Evolutionary conservation across 1,140 invertebrate genomes (phyloP), one percentile per base, ranked within the genome.

Genomic region (Drosophila micromelanica): DNA sequence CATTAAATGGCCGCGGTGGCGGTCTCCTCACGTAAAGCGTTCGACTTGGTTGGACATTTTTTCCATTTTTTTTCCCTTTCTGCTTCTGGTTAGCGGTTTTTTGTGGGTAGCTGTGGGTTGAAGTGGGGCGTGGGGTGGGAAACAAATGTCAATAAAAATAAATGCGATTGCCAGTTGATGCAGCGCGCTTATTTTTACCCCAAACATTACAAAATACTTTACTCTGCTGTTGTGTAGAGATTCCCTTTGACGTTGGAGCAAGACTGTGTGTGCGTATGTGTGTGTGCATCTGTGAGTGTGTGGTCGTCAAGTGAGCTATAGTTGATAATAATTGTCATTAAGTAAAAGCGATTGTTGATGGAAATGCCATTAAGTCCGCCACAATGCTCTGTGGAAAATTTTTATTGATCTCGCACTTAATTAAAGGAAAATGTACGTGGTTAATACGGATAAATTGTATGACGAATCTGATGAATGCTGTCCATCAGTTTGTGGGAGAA

Each of bases 101-200:
- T 54, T 49, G 51, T 37, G 17, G 17, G 13, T 68, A 12, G 64
- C 56, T 17, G 20, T 48, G 35, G 38, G 8, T 30, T 42, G 23
- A 15, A 8, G 2, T 0, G 40, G 40, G 37, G 12, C 12, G 20
- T 9, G 17, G 38, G 45, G 57, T 49, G 38, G 59, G 43, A 27
- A 60, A 45, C 42, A 73, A 73, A 69, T 73, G 71, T 56, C 71
- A 73, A 73, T 73, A 73, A 73, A 73, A 73, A 73, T 73, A 73
- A 73, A 73, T 73, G 54, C 71, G 56, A 65, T 45, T 59, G 62
- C 46, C 51, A 30, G 46, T 68, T 73, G 63, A 73, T 62, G 71
- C 65, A 69, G 43, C 56, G 37, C 30, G 57, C 23, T 73, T 60
- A 38, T 20, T 52, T 65, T 61, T 32, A 45, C 38, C 32, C 37